Evolutionary conservation across 2,888 invertebrate genomes (phyloP).

Genomic region (Coelopa pilipes): DNA sequence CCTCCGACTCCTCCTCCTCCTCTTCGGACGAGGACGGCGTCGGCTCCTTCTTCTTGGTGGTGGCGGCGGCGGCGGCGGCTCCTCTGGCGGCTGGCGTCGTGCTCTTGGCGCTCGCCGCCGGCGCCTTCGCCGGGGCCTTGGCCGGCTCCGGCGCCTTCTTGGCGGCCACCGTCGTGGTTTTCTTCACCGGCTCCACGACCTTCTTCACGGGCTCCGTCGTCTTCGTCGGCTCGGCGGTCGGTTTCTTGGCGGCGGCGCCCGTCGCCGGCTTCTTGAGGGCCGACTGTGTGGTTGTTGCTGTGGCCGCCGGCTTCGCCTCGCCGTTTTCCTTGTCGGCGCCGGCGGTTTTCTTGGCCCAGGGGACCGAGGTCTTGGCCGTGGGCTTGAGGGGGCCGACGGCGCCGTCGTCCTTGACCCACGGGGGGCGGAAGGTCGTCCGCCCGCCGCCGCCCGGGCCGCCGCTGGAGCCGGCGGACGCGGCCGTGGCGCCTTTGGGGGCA

Average conservation of each 20-base stretch:
- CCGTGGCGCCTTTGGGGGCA: conserved; percentile 55
- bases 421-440: conserved; percentile 75
- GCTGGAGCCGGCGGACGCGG: conserved; percentile 49
- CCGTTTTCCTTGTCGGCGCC: conserved; percentile 51
- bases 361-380: conserved; percentile 65
- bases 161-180: conserved; percentile 39
- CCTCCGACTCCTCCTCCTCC: conserved; percentile 44
- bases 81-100: conserved; percentile 28
- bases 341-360: conserved; percentile 68
- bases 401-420: conserved; percentile 74
- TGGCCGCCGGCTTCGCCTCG: conserved; percentile 43
- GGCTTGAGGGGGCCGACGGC: conserved; percentile 63
- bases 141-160: conserved; percentile 34
- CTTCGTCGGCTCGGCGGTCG: conserved; percentile 47
- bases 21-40: conserved; percentile 56
- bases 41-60: conserved; percentile 60
- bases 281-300: conserved; percentile 29
- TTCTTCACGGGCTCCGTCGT: conserved; percentile 43
- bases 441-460: conserved; percentile 60
- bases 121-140: conserved; percentile 43
- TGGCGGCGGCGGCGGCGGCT: conserved; percentile 31
- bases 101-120: conserved; percentile 26
- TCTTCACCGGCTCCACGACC: conserved; percentile 47
- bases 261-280: conserved; percentile 22
- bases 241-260: conserved; percentile 34